These are phyloP conservation scores for Mergus octosetaceus DNA, from an alignment of 2,797 vertebrate genomes.

Conservation along the genomic window DNA sequence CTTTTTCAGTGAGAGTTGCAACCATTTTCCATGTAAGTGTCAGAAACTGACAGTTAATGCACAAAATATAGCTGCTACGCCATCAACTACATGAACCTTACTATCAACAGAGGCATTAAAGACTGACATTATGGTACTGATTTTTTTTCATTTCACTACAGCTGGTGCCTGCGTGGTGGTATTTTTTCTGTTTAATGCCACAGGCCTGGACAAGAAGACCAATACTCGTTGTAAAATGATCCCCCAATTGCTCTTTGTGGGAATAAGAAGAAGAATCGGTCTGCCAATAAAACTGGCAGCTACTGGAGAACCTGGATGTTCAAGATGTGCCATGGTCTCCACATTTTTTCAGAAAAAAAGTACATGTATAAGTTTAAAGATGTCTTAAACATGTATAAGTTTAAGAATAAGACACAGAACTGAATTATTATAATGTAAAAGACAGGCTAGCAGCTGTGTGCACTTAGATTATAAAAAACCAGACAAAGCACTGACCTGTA, in stretches of 20 bases:
- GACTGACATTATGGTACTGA: neutral
- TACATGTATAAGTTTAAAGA: neutral
- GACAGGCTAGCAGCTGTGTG: conserved; percentile 7
- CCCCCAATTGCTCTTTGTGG: neutral
- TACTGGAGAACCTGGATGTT: neutral
- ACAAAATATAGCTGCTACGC: neutral
- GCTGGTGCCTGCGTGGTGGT: neutral
- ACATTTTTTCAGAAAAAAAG: neutral
- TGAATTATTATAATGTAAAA: neutral
- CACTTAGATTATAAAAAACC: neutral
- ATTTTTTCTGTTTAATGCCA: neutral
- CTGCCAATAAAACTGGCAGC: neutral
- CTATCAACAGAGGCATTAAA: neutral
- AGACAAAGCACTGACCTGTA: conserved; percentile 44
- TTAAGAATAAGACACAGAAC: neutral
- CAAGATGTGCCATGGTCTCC: neutral
- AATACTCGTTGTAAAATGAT: neutral
- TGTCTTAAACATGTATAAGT: neutral
- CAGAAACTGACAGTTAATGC: neutral
- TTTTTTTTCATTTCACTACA: neutral
- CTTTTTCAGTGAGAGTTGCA: neutral
- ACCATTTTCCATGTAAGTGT: neutral
- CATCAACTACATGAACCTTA: neutral
- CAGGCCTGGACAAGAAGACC: neutral
- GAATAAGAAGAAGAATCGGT: neutral